A percentile compares a stretch with the other conserved stretches of the same genome.
Evolutionary conservation across 2,113 vertebrate genomes (phyloP).

Genomic region (Siniperca knerii): DNA sequence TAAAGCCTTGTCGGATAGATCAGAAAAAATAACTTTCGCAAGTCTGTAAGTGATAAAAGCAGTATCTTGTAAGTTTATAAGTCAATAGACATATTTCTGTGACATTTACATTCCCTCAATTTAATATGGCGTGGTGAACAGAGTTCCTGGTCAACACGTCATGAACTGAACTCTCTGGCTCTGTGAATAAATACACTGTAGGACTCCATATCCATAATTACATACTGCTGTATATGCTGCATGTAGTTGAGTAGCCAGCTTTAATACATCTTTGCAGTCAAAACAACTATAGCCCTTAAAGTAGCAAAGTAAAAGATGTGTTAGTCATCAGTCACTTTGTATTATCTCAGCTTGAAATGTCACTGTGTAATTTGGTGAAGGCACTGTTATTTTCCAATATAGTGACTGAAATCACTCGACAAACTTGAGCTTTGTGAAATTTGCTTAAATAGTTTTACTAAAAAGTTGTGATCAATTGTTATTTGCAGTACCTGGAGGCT

Average conservation of each 20-base stretch:
- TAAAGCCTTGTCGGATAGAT: background rate
- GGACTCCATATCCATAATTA: slow-evolving; percentile 36
- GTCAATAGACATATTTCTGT: slow-evolving; percentile 20
- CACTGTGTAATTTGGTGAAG: slow-evolving; percentile 32
- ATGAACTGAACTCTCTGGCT: background rate
- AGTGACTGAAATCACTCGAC: background rate
- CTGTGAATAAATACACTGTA: slow-evolving; percentile 29
- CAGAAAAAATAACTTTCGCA: background rate
- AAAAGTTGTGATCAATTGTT: slow-evolving; percentile 31
- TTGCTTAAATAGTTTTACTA: slow-evolving; percentile 8
- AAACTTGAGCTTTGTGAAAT: background rate
- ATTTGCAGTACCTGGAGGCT: slow-evolving; percentile 19
- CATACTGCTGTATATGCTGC: slow-evolving; percentile 8
- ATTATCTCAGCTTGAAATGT: slow-evolving; percentile 34
- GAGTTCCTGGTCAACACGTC: background rate
- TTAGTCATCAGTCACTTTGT: slow-evolving; percentile 29
- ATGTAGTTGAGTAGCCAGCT: background rate
- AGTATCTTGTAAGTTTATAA: background rate
- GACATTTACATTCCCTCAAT: slow-evolving; percentile 34
- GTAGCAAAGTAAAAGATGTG: slow-evolving; percentile 2
- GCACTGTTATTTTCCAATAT: slow-evolving; percentile 19
- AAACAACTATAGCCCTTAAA: slow-evolving; percentile 9
- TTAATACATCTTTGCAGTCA: slow-evolving; percentile 15
- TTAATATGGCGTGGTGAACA: slow-evolving; percentile 13
- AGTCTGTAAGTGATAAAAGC: slow-evolving; percentile 7